A percentile compares a stretch with the other conserved stretches of the same genome.
These are phyloP conservation scores for Druon quercuslanigerum DNA, from an alignment of 1,140 invertebrate species.

Conservation along the genomic window DNA sequence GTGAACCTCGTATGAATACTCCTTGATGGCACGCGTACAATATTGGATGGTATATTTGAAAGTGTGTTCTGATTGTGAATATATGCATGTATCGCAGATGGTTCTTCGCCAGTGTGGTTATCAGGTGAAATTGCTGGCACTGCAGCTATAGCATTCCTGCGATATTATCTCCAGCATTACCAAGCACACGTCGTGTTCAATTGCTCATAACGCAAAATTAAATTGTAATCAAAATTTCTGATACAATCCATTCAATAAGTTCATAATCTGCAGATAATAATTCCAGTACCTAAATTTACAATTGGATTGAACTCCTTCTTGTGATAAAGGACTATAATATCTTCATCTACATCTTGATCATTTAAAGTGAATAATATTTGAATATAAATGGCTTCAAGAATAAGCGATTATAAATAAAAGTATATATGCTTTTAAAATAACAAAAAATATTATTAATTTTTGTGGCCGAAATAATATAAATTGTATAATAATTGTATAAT, in stretches of 20 bases:
- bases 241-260: neutral
- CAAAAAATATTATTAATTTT: too few relatives aligned
- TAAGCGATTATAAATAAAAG: too few relatives aligned
- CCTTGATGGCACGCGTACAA: neutral
- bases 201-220: neutral
- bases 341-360: too few relatives aligned
- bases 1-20: neutral
- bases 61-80: slow-evolving; percentile 10
- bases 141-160: neutral
- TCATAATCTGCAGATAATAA: too few relatives aligned
- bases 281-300: too few relatives aligned
- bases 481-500: too few relatives aligned
- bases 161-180: slow-evolving; percentile 4
- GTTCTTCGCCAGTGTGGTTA: neutral
- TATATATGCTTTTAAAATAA: too few relatives aligned
- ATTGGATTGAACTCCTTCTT: too few relatives aligned
- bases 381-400: too few relatives aligned
- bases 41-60: neutral
- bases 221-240: neutral
- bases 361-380: too few relatives aligned
- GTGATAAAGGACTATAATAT: too few relatives aligned
- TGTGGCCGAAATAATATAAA: too few relatives aligned
- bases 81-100: neutral
- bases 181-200: slow-evolving; percentile 16
- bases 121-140: slow-evolving; percentile 1